These are phyloP conservation scores for Cydia fagiglandana DNA, from an alignment of 1,140 invertebrate species.

Conservation along the genomic window DNA sequence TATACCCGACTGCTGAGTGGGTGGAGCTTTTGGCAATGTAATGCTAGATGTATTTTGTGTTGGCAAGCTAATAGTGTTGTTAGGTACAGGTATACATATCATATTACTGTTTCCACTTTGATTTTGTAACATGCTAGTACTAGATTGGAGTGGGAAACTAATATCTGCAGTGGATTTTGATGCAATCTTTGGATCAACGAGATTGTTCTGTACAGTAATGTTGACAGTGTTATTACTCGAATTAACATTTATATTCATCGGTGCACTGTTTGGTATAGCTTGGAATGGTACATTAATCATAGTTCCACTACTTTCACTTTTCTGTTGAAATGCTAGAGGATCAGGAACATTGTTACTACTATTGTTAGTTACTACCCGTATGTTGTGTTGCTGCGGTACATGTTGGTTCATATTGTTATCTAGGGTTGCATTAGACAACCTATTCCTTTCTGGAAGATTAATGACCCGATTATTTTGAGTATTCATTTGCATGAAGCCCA, in stretches of 20 bases:
- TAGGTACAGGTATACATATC: slow-evolving; percentile 71
- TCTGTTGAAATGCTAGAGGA: slow-evolving; percentile 67
- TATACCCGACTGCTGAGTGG: slow-evolving; percentile 81
- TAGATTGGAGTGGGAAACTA: slow-evolving; percentile 68
- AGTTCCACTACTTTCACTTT: slow-evolving; percentile 62
- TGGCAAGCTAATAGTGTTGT: slow-evolving; percentile 72
- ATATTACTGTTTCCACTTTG: slow-evolving; percentile 63
- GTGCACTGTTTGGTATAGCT: slow-evolving; percentile 73
- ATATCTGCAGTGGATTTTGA: slow-evolving; percentile 69
- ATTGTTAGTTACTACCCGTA: slow-evolving; percentile 72
- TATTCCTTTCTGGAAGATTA: slow-evolving; percentile 71
- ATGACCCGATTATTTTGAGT: slow-evolving; percentile 72
- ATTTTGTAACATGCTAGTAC: slow-evolving; percentile 63
- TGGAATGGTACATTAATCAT: slow-evolving; percentile 76
- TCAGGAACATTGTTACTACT: slow-evolving; percentile 60
- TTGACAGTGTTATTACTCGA: slow-evolving; percentile 76
- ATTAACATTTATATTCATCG: slow-evolving; percentile 76
- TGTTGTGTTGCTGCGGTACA: slow-evolving; percentile 72
- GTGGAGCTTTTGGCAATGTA: slow-evolving; percentile 81
- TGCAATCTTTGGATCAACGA: slow-evolving; percentile 74
- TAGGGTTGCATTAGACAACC: slow-evolving; percentile 61
- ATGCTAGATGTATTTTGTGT: slow-evolving; percentile 79
- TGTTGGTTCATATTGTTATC: slow-evolving; percentile 68
- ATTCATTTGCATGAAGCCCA: slow-evolving; percentile 77
- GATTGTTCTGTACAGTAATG: slow-evolving; percentile 74